A percentile compares a stretch with the other conserved stretches of the same genome.
phyloP scores from a whole-genome alignment of 2,888 invertebrate species.

The Meandrusa payeni region DNA sequence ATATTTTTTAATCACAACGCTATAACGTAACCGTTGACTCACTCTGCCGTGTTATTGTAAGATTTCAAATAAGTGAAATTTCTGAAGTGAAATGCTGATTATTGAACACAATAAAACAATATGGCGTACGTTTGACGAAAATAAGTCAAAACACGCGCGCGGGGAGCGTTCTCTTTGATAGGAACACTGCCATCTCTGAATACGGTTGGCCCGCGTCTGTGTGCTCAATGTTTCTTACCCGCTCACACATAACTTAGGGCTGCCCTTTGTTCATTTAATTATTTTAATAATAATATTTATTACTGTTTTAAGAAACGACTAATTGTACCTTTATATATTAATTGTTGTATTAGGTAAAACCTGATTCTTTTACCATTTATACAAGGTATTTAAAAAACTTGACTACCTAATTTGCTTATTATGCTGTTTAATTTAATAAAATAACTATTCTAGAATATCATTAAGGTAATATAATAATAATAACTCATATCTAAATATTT shows the following conservation, averaged over 20 bases:
- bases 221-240: conserved; percentile 55
- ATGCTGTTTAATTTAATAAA: no score
- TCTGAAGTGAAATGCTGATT: conserved; percentile 29
- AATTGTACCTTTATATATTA: no score
- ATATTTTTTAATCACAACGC: conserved; percentile 18
- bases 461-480: no score
- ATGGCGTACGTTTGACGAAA: conserved; percentile 69
- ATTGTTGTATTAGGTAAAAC: no score
- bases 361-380: no score
- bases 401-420: no score
- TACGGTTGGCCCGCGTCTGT: conserved; percentile 63
- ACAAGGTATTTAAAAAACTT: no score
- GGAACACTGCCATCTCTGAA: conserved; percentile 55
- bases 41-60: conserved; percentile 23
- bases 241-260: conserved; percentile 68
- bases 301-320: no score
- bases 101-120: conserved; percentile 60
- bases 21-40: conserved; percentile 13
- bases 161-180: conserved; percentile 39
- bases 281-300: no score
- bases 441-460: no score
- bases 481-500: no score
- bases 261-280: conserved; percentile 33
- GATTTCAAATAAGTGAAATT: conserved; percentile 26
- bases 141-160: conserved; percentile 64